Conservation (phyloP, 2,113 vertebrate species). For the Callorhinus ursinus region DNA sequence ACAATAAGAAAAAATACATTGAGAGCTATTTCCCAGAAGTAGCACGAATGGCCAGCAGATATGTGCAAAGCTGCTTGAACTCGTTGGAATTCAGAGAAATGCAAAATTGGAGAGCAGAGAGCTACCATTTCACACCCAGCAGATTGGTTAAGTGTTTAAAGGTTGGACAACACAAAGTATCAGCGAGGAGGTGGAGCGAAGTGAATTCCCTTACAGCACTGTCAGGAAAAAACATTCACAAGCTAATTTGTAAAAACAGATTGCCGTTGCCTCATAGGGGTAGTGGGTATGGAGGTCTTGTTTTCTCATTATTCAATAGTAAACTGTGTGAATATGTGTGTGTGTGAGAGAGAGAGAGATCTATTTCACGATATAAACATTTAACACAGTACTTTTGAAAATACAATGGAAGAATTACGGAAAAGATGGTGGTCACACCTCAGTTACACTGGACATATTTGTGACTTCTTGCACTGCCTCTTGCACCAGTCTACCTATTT, state of each 20-base stretch:
- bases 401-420: background rate
- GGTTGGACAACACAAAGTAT: background rate
- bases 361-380: background rate
- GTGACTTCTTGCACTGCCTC: accelerated
- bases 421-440: background rate
- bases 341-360: background rate
- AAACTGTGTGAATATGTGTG: background rate
- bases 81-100: background rate
- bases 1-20: background rate
- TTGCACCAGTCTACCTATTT: accelerated
- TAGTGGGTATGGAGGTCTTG: background rate
- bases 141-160: background rate
- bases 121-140: background rate
- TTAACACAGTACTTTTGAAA: background rate
- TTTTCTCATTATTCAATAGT: background rate
- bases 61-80: background rate
- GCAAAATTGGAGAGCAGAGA: background rate
- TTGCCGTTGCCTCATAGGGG: background rate
- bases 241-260: background rate
- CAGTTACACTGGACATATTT: background rate
- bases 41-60: background rate
- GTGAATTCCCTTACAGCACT: background rate
- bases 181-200: background rate
- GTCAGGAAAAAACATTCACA: background rate
- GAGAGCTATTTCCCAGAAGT: background rate